These are phyloP conservation scores for Leptopilina syphax DNA, from an alignment of 2,888 invertebrate genomes.

Conservation along the genomic window DNA sequence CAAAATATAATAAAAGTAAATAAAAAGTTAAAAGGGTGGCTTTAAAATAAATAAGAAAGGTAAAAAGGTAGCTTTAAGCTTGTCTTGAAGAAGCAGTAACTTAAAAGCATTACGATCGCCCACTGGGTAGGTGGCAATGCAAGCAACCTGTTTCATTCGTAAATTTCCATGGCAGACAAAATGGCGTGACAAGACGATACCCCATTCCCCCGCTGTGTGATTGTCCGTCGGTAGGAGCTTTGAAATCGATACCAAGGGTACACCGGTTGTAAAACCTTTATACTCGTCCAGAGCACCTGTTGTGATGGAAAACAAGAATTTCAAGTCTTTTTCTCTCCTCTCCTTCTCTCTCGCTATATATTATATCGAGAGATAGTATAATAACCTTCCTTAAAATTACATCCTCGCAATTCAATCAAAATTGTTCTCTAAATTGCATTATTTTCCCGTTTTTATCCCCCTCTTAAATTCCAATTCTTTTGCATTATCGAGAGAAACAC, in stretches of 20 bases:
- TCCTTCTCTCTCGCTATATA: neutral
- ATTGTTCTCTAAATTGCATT: slow-evolving; percentile 1
- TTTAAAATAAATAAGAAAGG: neutral
- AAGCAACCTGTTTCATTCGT: slow-evolving; percentile 47
- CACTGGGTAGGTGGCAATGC: slow-evolving; percentile 30
- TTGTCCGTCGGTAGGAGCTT: slow-evolving; percentile 48
- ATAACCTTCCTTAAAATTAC: neutral
- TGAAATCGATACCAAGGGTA: slow-evolving; percentile 46
- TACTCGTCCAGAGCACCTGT: slow-evolving; percentile 23
- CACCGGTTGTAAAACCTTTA: slow-evolving; percentile 29
- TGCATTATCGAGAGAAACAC: no score
- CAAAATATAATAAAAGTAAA: slow-evolving; percentile 4
- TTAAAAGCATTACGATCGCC: slow-evolving; percentile 14
- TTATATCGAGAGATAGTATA: no score
- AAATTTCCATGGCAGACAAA: slow-evolving; percentile 48
- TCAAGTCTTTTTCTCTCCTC: neutral
- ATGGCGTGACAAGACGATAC: slow-evolving; percentile 48
- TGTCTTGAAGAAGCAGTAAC: slow-evolving; percentile 8
- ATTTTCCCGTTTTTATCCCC: neutral
- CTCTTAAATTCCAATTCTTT: no score
- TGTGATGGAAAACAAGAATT: slow-evolving; percentile 31
- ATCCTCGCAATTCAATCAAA: slow-evolving; percentile 4
- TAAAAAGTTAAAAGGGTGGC: slow-evolving; percentile 2
- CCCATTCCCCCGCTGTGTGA: slow-evolving; percentile 45
- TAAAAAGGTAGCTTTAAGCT: slow-evolving; percentile 17